phyloP scores from a whole-genome alignment of 2,888 invertebrate species.

The Tridacna gigas region DNA sequence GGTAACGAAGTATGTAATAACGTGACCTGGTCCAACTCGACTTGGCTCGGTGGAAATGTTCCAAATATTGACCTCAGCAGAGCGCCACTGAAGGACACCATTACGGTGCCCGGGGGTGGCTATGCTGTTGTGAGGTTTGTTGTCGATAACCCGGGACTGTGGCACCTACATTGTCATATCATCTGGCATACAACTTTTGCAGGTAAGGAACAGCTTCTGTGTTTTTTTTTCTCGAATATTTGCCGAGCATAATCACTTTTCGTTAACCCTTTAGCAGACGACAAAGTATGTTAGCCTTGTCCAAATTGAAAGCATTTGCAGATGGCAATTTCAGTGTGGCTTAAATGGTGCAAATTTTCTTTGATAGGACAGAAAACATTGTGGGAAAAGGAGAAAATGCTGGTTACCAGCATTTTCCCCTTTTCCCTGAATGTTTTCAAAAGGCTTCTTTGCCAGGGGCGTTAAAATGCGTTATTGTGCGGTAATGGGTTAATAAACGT shows the following conservation, averaged over 20 bases:
- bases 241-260: neutral
- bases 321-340: too few relatives aligned
- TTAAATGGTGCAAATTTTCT: too few relatives aligned
- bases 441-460: too few relatives aligned
- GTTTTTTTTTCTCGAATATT: neutral
- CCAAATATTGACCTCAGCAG: slow-evolving; percentile 11
- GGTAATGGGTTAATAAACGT: too few relatives aligned
- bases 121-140: slow-evolving; percentile 78
- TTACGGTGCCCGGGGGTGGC: slow-evolving; percentile 77
- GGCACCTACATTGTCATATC: slow-evolving; percentile 79
- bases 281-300: too few relatives aligned
- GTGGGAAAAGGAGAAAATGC: neutral
- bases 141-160: slow-evolving; percentile 79
- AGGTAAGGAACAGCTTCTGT: neutral
- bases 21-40: slow-evolving; percentile 27
- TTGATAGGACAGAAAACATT: too few relatives aligned
- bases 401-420: neutral
- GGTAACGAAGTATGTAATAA: slow-evolving; percentile 30
- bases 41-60: slow-evolving; percentile 33
- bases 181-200: slow-evolving; percentile 63
- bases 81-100: slow-evolving; percentile 64
- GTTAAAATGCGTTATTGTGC: too few relatives aligned
- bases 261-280: too few relatives aligned
- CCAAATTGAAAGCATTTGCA: too few relatives aligned
- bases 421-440: too few relatives aligned